Base-by-base conservation (phyloP, 2,113 vertebrate species). In the Sebastes schlegelii region DNA sequence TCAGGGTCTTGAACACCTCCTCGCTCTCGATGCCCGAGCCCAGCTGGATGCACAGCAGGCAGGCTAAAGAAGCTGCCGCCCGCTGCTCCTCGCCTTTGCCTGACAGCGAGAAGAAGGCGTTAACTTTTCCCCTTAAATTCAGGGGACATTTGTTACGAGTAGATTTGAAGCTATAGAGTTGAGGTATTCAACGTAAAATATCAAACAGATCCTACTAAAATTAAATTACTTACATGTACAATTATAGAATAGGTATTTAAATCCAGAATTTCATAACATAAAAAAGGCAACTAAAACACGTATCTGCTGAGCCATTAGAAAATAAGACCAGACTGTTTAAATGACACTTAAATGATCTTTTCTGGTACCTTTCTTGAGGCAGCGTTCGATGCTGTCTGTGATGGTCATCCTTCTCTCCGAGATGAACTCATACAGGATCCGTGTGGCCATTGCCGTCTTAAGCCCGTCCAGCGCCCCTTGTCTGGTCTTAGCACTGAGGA, bases 21-120 rank as follows among this genome's bases (percentile, higher is more conserved):
- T 99, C 98, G 16, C 98, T 99, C 92, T 99, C 98, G 40, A 99
- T 97, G 77, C 98, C 98, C 3, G 98, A 97, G 66, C 98, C 98
- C 92, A 99, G 88, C 94, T 99, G 98, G 88, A 99, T 95, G 86
- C 98, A 99, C 6, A 99, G 95, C 66, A 99, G 96, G 84, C 97
- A 98, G 0, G 98, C 98, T 57, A 99, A 86, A 2, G 96, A 96
- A 0, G 98, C 97, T 5, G 98, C 98, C 0, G 96, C 96, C 3
- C 97, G 94, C 87, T 99, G 98, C 61, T 99, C 98, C 0, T 99
- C 98, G 0, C 97, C 97, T 94, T 99, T 99, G 45, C 98, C 98
- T 99, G 80, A 0, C 65, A 45, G 11, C 4, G 43, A 77, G 10
- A 45, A 0, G 1, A 13, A 19, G 11, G 4, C 1, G 10, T 62